Base-by-base conservation (phyloP, 2,888 invertebrate species). In the Lasioglossum malachurum region DNA sequence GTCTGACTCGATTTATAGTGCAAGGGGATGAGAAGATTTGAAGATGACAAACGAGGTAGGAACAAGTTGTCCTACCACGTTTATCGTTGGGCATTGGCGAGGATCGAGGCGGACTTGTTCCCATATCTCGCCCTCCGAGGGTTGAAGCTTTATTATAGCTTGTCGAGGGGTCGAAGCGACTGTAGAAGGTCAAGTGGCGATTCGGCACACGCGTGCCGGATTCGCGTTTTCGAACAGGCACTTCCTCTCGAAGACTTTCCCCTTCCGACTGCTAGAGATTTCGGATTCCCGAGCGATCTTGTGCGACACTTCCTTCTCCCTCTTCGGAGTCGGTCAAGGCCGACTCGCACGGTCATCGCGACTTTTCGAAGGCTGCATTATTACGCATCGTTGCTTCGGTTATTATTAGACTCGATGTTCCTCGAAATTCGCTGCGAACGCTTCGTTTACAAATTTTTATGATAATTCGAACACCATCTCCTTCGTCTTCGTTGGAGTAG, bases 141-240 rank as follows among this genome's bases (percentile, higher is more conserved):
- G n/a, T 57, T 2, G n/a, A 57, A n/a, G 10, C 12, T 57, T n/a
- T n/a, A n/a, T 57, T 8, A 3, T 12, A n/a, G 57, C 12, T 57
- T n/a, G n/a, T n/a, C n/a, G 31, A 31, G 64, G 31, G 31, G 31
- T 31, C 14, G 64, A 64, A 16, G 31, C 64, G 4, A 57, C n/a
- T n/a, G 57, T n/a, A 74, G 89, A 91, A 91, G 89, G 92, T 89
- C 91, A 87, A 76, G 74, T 46, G 72, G 79, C 77, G 72, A 76
- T 80, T 69, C 78, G 83, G 27, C 5, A 64, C 10, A 10, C n/a
- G 53, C 53, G 53, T 57, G n/a, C n/a, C n/a, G 10, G 53, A 57
- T 57, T 57, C 53, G n/a, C 53, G 10, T n/a, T n/a, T 57, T 57
- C n/a, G 31, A 64, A 31, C 60, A 12, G n/a, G 53, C 53, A 31